Conservation (phyloP, 2,113 vertebrate species). For the Lepus americanus region DNA sequence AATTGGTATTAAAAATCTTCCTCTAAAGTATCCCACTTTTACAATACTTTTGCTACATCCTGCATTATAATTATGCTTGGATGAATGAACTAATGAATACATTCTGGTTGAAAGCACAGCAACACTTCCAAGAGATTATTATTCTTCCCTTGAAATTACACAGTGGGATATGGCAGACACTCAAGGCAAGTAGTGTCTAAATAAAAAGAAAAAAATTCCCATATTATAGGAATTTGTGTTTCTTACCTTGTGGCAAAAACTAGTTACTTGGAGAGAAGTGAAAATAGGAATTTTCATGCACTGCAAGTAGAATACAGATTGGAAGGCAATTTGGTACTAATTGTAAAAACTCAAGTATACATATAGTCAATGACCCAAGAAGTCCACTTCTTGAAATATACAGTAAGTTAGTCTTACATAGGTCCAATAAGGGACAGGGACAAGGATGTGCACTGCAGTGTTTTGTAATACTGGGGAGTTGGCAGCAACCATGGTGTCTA, state of each 20-base stretch:
- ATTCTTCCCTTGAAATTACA: background rate
- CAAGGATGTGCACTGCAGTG: background rate
- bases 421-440: background rate
- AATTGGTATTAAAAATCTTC: no score
- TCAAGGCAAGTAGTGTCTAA: constrained; percentile 43
- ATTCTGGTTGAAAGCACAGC: background rate
- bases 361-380: background rate
- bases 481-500: background rate
- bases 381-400: background rate
- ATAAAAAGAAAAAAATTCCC: constrained; percentile 21
- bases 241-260: constrained; percentile 21
- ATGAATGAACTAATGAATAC: constrained; percentile 12
- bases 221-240: background rate
- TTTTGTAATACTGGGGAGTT: background rate
- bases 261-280: background rate
- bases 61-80: background rate
- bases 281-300: constrained; percentile 4
- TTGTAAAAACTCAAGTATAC: background rate
- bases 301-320: background rate
- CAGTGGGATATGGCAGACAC: background rate
- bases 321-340: background rate
- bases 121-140: background rate
- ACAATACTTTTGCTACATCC: background rate
- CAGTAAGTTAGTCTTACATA: background rate
- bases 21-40: background rate